These are phyloP conservation scores for Mnemiopsis leidyi DNA, from an alignment of 37 sponge, comb jelly and placozoan genomes.

Conservation along the genomic window DNA sequence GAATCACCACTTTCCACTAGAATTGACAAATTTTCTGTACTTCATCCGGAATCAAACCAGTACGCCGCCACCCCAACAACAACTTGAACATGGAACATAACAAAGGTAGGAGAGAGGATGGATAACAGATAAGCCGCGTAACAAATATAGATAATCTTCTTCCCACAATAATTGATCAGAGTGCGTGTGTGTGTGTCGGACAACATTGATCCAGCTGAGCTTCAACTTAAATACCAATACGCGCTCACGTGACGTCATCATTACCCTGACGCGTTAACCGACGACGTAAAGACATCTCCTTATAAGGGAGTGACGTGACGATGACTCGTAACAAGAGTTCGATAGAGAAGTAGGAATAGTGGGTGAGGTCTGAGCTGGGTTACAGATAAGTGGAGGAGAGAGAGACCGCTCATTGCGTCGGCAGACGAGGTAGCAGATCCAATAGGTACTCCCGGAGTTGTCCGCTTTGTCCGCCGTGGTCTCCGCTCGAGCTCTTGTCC, in stretches of 20 bases:
- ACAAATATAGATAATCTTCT: background rate
- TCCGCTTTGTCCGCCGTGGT: background rate
- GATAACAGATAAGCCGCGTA: background rate
- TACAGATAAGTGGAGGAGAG: background rate
- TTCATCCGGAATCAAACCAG: background rate
- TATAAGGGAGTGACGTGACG: background rate
- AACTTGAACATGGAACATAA: background rate
- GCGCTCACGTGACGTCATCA: background rate
- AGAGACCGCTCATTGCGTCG: conserved; percentile 27
- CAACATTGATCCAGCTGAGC: background rate
- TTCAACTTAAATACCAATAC: background rate
- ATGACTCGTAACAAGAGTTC: too few species aligned
- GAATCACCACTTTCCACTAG: too few species aligned
- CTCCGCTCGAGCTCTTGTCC: background rate
- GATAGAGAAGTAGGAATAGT: background rate
- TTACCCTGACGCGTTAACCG: background rate
- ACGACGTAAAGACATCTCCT: background rate
- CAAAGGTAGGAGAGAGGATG: background rate
- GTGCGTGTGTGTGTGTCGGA: background rate
- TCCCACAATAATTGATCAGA: background rate
- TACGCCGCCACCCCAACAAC: background rate
- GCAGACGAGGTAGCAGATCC: conserved; percentile 47
- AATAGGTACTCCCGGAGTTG: conserved; percentile 58
- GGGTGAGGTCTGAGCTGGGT: background rate
- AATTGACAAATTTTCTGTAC: too few species aligned